Evolutionary conservation across 2,888 invertebrate genomes (phyloP), one percentile per base, ranked within the genome.

Genomic region (Phalangium opilio): DNA sequence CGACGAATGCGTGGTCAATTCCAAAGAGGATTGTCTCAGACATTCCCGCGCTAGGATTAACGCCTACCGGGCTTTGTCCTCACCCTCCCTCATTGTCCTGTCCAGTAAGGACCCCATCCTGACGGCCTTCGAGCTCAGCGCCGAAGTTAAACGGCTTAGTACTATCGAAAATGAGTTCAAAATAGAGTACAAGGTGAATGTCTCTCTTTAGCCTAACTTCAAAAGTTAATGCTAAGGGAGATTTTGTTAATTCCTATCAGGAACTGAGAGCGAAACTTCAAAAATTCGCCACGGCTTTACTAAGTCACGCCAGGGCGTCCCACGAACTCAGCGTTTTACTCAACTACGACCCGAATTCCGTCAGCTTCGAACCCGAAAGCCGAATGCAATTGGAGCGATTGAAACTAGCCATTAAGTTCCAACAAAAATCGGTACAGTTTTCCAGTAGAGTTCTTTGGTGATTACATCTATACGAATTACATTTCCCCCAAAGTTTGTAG

Each of bases 141-240:
- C 93, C 89, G 95, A 96, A 69, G 74, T 96, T 57, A 77, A 90
- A 48, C 80, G 91, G 55, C 76, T 96, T 45, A 90, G 90, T 61
- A 86, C 89, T 62, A 77, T 95, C 62, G 96, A 96, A 69, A 93
- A 96, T 69, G 96, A 96, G 70, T 96, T 96, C 70, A 89, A 91
- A 70, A 68, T 77, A 0, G 91, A 95, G 64, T 96, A 96, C 65
- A 70, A 81, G 42, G 52, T 52, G 46, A 44, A n/a, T n/a, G n/a
- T n/a, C n/a, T n/a, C n/a, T n/a, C n/a, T n/a, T n/a, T n/a, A n/a
- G n/a, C n/a, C n/a, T n/a, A n/a, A n/a, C n/a, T n/a, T n/a, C n/a
- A n/a, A n/a, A n/a, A n/a, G n/a, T n/a, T n/a, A n/a, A n/a, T n/a
- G n/a, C n/a, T n/a, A n/a, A n/a, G n/a, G n/a, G n/a, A n/a, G n/a